Evolutionary conservation across 1,140 invertebrate species (phyloP), one percentile per base, ranked within the genome.

Genomic region (Tribolium madens): DNA sequence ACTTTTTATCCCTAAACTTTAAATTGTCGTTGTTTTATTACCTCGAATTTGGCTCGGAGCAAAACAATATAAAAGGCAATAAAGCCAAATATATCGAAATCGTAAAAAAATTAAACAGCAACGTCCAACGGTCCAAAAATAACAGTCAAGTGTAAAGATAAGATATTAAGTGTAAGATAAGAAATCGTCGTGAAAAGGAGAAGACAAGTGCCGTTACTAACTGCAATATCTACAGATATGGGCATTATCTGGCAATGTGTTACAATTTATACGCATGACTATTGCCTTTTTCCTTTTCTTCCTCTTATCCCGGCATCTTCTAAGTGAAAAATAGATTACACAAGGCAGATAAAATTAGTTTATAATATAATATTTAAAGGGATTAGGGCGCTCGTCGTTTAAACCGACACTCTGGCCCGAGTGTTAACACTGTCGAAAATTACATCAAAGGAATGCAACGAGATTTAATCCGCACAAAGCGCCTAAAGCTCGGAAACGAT

Each of bases 401-500:
- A 60, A 60, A 60, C 57, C 26, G 57, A 64, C 53, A 60, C 53
- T 60, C 13, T 3, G 53, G 57, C 9, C 21, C 57, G 57, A n/a
- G 57, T 33, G 17, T 64, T 64, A 64, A 14, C 57, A 64, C 21
- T 64, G 57, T 64, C 57, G 57, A 33, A 64, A 64, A 64, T 64
- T 64, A 64, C 57, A 64, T 64, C 57, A 64, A 64, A 64, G 57
- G 57, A 64, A 64, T 64, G 57, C 57, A 64, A 12, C 57, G 57
- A 64, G 57, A 64, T 64, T 64, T 64, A 64, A 64, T 64, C 68
- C 68, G 3, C 42, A 71, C 68, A 71, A 71, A 71, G 47, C 36
- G 68, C 68, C 18, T 17, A 15, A 71, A 71, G 47, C 68, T 71
- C 14, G 9, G 42, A 47, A 69, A 71, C 57, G 57, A 64, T 64